These are phyloP conservation scores for Ommatoiulus sabulosus DNA, from an alignment of 2,888 invertebrate genomes.

Conservation along the genomic window DNA sequence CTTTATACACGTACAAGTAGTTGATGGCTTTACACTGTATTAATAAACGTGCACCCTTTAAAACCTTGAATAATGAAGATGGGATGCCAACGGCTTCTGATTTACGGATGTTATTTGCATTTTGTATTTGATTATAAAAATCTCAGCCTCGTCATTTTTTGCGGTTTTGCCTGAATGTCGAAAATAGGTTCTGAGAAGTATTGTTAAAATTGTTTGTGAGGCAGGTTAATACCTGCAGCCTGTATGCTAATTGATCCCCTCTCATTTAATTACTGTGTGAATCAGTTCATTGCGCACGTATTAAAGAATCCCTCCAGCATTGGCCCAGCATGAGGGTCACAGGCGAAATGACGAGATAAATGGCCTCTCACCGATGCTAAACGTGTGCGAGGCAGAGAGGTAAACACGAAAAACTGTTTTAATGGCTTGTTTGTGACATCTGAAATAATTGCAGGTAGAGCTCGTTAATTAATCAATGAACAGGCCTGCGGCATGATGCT, in stretches of 20 bases:
- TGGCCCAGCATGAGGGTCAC: not conserved
- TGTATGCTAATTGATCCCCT: not conserved
- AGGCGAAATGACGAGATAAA: not conserved
- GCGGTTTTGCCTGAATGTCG: not conserved
- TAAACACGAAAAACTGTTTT: not conserved
- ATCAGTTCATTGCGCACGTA: constrained; percentile 1
- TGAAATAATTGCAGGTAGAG: not conserved
- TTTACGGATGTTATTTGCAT: not conserved
- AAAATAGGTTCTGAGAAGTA: not conserved
- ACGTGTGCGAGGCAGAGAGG: not conserved
- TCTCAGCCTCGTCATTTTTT: not conserved
- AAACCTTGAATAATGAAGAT: too few species aligned
- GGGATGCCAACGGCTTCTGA: too few species aligned
- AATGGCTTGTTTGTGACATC: not conserved
- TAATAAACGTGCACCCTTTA: too few species aligned
- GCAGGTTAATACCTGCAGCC: not conserved
- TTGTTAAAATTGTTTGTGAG: not conserved
- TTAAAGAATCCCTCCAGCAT: not conserved
- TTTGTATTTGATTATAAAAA: not conserved
- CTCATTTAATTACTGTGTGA: not conserved
- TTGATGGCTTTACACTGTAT: too few species aligned
- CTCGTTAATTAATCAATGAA: not conserved
- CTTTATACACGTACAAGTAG: too few species aligned
- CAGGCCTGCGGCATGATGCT: not conserved
- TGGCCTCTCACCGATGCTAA: not conserved